A percentile compares a stretch with the other conserved stretches of the same genome.
These are phyloP conservation scores for Myotis findleyi DNA, from an alignment of 2,797 vertebrate genomes.

Conservation along the genomic window DNA sequence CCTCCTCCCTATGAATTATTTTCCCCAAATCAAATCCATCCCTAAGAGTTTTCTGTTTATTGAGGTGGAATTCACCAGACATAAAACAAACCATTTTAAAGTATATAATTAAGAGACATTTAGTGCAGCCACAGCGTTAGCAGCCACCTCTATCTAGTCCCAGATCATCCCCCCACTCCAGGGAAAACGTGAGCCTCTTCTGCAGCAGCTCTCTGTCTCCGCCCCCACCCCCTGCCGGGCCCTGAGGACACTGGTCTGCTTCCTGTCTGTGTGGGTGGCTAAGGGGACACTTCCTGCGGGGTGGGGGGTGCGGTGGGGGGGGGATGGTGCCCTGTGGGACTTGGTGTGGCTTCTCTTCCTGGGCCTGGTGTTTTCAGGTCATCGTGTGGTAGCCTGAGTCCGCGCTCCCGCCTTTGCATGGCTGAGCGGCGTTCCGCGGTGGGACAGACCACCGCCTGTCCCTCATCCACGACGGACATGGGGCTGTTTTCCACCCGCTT, in stretches of 20 bases:
- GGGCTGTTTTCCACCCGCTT: neutral
- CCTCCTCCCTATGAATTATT: neutral
- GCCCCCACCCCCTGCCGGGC: too few species aligned
- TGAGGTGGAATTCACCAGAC: neutral
- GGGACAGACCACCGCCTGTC: fast-evolving
- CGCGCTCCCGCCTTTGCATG: fast-evolving
- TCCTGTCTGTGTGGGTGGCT: neutral
- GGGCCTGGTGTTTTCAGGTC: fast-evolving
- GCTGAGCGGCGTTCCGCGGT: fast-evolving
- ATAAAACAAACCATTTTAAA: neutral
- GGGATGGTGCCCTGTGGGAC: neutral
- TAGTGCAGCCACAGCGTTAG: neutral
- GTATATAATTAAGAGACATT: neutral
- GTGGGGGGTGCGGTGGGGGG: too few species aligned
- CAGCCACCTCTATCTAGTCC: neutral
- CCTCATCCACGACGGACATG: fast-evolving
- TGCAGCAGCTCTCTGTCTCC: too few species aligned
- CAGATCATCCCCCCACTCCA: neutral
- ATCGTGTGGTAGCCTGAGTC: fast-evolving
- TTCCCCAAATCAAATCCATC: neutral
- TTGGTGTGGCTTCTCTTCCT: neutral
- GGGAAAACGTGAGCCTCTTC: neutral
- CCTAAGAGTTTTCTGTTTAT: neutral
- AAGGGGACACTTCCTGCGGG: fast-evolving
- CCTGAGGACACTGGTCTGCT: neutral